phyloP scores from a whole-genome alignment of 2,113 vertebrate genomes.

The Phrynosoma blainvillii region DNA sequence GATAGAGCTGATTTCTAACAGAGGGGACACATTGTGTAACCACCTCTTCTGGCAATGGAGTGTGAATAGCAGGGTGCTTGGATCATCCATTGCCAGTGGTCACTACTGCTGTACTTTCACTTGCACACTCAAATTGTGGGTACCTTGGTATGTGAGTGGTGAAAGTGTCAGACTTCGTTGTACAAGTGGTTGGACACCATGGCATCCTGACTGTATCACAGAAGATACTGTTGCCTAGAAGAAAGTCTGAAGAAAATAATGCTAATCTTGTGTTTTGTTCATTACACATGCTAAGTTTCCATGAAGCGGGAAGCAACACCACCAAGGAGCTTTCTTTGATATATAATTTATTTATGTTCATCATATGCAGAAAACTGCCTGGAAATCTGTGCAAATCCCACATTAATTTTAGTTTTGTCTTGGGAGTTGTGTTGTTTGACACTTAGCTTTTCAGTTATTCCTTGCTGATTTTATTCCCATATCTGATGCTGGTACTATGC shows the following conservation, averaged over 20 bases:
- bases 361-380: neutral
- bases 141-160: too few species aligned
- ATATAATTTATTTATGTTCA: neutral
- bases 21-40: too few species aligned
- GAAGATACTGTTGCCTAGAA: neutral
- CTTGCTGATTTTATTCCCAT: neutral
- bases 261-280: neutral
- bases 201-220: neutral
- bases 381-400: neutral
- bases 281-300: neutral
- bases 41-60: too few species aligned
- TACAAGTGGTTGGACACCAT: too few species aligned
- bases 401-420: neutral
- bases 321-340: too few species aligned
- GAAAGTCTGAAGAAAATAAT: neutral
- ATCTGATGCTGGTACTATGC: neutral
- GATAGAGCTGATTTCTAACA: too few species aligned
- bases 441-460: neutral
- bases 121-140: too few species aligned
- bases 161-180: too few species aligned
- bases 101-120: too few species aligned
- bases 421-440: neutral
- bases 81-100: too few species aligned
- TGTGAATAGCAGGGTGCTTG: too few species aligned
- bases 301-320: neutral